Percentiles rank a stretch among this genome's conserved stretches.
Evolutionary conservation across 2,113 vertebrate species (phyloP).

Genomic region (Hippocampus barbouri): DNA sequence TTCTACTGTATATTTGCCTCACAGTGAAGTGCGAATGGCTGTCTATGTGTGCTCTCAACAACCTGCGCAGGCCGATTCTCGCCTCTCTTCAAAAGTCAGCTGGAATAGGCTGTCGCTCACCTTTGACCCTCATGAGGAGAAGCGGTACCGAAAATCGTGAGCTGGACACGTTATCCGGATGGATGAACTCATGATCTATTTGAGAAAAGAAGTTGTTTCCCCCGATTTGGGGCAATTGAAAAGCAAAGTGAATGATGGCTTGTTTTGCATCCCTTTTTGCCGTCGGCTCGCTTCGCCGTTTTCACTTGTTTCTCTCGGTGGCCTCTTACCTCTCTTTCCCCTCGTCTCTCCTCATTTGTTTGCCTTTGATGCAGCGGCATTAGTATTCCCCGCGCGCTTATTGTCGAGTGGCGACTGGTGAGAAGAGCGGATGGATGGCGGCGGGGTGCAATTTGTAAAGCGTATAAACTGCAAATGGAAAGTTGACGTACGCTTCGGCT

Average conservation of each 20-base stretch:
- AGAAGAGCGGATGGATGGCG: background rate
- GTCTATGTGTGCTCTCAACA: too few species aligned
- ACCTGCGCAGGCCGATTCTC: too few species aligned
- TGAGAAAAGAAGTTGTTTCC: background rate
- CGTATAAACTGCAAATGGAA: slow-evolving; percentile 31
- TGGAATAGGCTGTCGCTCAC: too few species aligned
- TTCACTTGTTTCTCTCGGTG: slow-evolving; percentile 21
- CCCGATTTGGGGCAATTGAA: background rate
- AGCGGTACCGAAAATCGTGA: too few species aligned
- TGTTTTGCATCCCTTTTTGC: slow-evolving; percentile 10
- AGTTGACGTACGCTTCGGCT: slow-evolving; percentile 18
- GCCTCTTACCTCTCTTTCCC: slow-evolving; percentile 36
- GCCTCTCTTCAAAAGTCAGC: too few species aligned
- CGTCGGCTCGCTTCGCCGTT: slow-evolving; percentile 14
- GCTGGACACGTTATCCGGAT: background rate
- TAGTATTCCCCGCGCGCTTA: slow-evolving; percentile 47
- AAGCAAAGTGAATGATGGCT: slow-evolving; percentile 1
- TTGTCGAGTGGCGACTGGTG: slow-evolving; percentile 19
- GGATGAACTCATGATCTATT: background rate
- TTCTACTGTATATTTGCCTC: too few species aligned
- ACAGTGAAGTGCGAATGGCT: too few species aligned
- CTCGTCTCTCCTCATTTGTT: slow-evolving; percentile 8
- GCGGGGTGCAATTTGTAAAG: slow-evolving; percentile 27
- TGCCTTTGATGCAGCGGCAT: slow-evolving; percentile 39
- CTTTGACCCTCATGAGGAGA: too few species aligned